phyloP scores from a whole-genome alignment of 2,888 invertebrate species.

The Anagyrus pseudococci region DNA sequence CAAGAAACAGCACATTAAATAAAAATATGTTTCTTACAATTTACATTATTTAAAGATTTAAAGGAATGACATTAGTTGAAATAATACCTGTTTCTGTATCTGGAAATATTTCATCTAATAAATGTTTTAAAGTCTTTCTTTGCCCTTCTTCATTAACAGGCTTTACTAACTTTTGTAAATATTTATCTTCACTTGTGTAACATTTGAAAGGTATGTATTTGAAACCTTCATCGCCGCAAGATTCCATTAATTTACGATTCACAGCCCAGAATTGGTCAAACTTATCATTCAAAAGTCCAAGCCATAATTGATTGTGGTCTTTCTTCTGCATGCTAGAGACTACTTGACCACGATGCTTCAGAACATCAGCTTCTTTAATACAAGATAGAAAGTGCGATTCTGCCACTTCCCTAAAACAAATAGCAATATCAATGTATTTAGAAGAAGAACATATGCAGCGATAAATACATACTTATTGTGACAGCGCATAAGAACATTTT shows the following conservation, averaged over 20 bases:
- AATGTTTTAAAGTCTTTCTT: constrained; percentile 74
- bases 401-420: constrained; percentile 77
- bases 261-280: constrained; percentile 99
- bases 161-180: constrained; percentile 77
- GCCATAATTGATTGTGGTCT: constrained; percentile 96
- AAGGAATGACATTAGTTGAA: constrained; percentile 2
- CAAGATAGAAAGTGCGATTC: constrained; percentile 95
- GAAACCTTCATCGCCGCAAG: constrained; percentile 79
- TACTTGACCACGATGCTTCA: constrained; percentile 92
- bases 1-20: constrained; percentile 13
- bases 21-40: too few species aligned
- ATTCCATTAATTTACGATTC: constrained; percentile 94
- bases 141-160: constrained; percentile 79
- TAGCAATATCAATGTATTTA: constrained; percentile 15
- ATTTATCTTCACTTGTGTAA: constrained; percentile 73
- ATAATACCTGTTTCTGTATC: constrained; percentile 64
- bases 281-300: constrained; percentile 92
- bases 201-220: constrained; percentile 90
- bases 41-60: constrained; percentile 20
- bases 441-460: constrained; percentile 33
- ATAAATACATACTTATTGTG: constrained; percentile 84
- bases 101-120: constrained; percentile 75
- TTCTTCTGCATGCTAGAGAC: constrained; percentile 93
- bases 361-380: constrained; percentile 97
- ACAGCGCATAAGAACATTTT: constrained; percentile 85